Conservation (phyloP, 2,113 vertebrate species). For the Taurulus bubalis region DNA sequence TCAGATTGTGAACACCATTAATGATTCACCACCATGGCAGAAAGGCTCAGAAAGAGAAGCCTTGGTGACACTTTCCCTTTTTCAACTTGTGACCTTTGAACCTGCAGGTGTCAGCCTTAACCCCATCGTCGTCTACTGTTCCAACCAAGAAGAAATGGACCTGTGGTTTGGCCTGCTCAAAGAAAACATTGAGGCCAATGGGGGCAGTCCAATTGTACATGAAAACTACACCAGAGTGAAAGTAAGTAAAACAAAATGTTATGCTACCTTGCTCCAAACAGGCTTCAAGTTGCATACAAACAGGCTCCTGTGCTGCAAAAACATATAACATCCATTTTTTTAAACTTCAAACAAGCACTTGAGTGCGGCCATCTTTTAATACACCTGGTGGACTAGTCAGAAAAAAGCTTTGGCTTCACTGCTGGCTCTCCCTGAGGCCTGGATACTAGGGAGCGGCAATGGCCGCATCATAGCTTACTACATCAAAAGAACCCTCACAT, state of each 20-base stretch:
- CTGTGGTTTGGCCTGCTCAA: constrained; percentile 92
- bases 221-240: constrained; percentile 78
- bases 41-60: constrained; percentile 9
- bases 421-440: constrained; percentile 53
- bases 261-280: neutral
- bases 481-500: constrained; percentile 48
- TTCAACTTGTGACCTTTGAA: constrained; percentile 59
- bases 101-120: constrained; percentile 89
- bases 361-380: constrained; percentile 25
- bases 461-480: constrained; percentile 49
- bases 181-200: constrained; percentile 89
- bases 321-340: neutral
- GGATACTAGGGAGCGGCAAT: constrained; percentile 61
- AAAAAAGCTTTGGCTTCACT: constrained; percentile 36
- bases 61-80: constrained; percentile 36
- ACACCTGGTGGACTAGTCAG: constrained; percentile 27
- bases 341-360: constrained; percentile 16
- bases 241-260: constrained; percentile 66
- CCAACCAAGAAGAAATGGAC: constrained; percentile 87
- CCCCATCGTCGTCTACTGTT: constrained; percentile 91
- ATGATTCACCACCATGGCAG: constrained; percentile 19
- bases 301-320: neutral
- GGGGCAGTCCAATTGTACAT: constrained; percentile 75
- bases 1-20: neutral
- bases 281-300: neutral